Conservation (phyloP, 2,888 invertebrate genomes). For the Phaonia tiefii region DNA sequence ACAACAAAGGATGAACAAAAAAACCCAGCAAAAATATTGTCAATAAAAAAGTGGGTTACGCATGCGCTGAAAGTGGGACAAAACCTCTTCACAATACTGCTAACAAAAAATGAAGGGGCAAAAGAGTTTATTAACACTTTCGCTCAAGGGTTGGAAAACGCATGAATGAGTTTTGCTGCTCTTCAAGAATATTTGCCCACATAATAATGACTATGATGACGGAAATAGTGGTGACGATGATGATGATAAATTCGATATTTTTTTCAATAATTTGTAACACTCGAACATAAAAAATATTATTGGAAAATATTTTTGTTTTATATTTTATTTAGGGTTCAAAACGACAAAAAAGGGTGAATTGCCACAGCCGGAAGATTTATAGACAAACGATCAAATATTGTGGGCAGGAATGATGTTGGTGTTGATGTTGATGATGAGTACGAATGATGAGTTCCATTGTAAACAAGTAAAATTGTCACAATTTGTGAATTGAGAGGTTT, state of each 20-base stretch:
- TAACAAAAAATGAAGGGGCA: background rate
- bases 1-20: too few relatives aligned
- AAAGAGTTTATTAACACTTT: background rate
- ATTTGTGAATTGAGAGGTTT: too few relatives aligned
- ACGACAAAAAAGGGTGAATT: too few relatives aligned
- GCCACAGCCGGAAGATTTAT: too few relatives aligned
- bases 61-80: conserved; percentile 43
- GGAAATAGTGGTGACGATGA: conserved; percentile 17
- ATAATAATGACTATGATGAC: conserved; percentile 45
- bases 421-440: too few relatives aligned
- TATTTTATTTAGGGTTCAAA: too few relatives aligned
- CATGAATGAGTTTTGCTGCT: background rate
- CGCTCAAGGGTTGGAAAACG: conserved; percentile 47
- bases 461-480: too few relatives aligned
- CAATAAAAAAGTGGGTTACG: conserved; percentile 41
- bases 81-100: background rate
- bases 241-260: conserved; percentile 33
- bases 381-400: too few relatives aligned
- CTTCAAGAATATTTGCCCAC: conserved; percentile 41
- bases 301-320: conserved; percentile 25
- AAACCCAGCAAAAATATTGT: conserved; percentile 2
- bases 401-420: too few relatives aligned
- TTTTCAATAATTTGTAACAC: conserved; percentile 62
- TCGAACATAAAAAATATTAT: background rate
- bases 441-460: too few relatives aligned